A percentile compares a stretch with the other conserved stretches of the same genome.
These are phyloP conservation scores for Tachystola acroxantha DNA, from an alignment of 2,888 invertebrate genomes.

Conservation along the genomic window DNA sequence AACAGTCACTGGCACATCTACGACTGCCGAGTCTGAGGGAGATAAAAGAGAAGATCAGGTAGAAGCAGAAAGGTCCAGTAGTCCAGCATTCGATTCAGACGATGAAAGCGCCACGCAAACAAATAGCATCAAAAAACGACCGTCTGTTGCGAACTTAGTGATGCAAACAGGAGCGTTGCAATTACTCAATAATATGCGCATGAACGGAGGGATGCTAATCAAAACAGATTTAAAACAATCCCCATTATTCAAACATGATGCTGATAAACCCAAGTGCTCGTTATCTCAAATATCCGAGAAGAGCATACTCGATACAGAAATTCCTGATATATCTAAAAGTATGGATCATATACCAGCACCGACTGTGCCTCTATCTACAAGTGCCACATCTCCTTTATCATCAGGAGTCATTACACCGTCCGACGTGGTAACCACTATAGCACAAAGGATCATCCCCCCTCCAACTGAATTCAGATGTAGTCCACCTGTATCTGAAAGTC, in stretches of 20 bases:
- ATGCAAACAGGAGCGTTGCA: slow-evolving; percentile 81
- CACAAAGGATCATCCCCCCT: slow-evolving; percentile 85
- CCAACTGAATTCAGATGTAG: slow-evolving; percentile 85
- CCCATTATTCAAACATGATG: slow-evolving; percentile 50
- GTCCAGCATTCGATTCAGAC: slow-evolving; percentile 96
- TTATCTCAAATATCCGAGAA: slow-evolving; percentile 82
- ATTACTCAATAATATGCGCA: slow-evolving; percentile 72
- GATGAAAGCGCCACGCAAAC: slow-evolving; percentile 87
- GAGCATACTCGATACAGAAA: slow-evolving; percentile 80
- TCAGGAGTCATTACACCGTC: slow-evolving; percentile 66
- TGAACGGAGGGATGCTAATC: slow-evolving; percentile 74
- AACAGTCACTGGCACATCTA: slow-evolving; percentile 77
- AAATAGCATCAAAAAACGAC: slow-evolving; percentile 77
- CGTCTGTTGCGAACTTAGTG: slow-evolving; percentile 83
- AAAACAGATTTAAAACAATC: slow-evolving; percentile 58
- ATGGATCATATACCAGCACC: slow-evolving; percentile 45
- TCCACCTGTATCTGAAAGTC: slow-evolving; percentile 81
- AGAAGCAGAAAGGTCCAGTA: slow-evolving; percentile 90
- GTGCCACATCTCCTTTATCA: slow-evolving; percentile 56
- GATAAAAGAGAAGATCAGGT: slow-evolving; percentile 71
- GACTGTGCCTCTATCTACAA: slow-evolving; percentile 47
- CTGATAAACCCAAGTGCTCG: slow-evolving; percentile 57
- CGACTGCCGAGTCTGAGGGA: slow-evolving; percentile 69
- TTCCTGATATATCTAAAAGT: slow-evolving; percentile 54
- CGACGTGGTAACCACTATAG: slow-evolving; percentile 70